Base-by-base conservation (phyloP, 2,797 vertebrate species). In the Nyctalus aviator region DNA sequence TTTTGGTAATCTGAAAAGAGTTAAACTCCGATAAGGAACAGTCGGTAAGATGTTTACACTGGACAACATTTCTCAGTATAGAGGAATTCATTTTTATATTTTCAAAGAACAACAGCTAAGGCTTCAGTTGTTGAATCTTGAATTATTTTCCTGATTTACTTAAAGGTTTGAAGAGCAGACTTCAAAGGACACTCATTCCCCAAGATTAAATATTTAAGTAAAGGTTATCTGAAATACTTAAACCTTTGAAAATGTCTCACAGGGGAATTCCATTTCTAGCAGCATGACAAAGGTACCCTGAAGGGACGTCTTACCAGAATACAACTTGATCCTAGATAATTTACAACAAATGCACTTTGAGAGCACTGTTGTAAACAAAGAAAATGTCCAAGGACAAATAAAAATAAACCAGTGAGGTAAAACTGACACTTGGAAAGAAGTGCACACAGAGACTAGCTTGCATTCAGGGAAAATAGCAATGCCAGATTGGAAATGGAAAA, bases 171-270 rank as follows among this genome's bases (percentile, higher is more conserved):
- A 85, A 88, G 66, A 77, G 27, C 41, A 82, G n/a, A 94, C 82
- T 78, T 95, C 68, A 91, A 77, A 95, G 17, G 48, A 72, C 20
- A 68, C 44, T 77, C 5, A 72, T 89, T 94, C 32, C 6, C 57
- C 66, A 89, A 88, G 44, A 92, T 90, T 86, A 95, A 95, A 87
- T 95, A 95, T 94, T 94, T 94, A 94, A 88, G 83, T 78, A 90
- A 94, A 76, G 64, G 23, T 94, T 92, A 90, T 86, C 57, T 85
- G 64, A 94, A 96, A 71, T 86, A 71, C 8, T 46, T 79, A 86
- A 95, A 71, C 20, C 35, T 95, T 96, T 86, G 50, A 89, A 91
- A 86, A 48, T 62, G 69, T 79, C 86, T 89, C 92, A 83, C 37
- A 93, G 35, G 75, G 64, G 62, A 92, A 95, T 66, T 84, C 12